A percentile compares a stretch with the other conserved stretches of the same genome.
Conservation (phyloP, 1,140 invertebrate species). For the Pomacea maculata region DNA sequence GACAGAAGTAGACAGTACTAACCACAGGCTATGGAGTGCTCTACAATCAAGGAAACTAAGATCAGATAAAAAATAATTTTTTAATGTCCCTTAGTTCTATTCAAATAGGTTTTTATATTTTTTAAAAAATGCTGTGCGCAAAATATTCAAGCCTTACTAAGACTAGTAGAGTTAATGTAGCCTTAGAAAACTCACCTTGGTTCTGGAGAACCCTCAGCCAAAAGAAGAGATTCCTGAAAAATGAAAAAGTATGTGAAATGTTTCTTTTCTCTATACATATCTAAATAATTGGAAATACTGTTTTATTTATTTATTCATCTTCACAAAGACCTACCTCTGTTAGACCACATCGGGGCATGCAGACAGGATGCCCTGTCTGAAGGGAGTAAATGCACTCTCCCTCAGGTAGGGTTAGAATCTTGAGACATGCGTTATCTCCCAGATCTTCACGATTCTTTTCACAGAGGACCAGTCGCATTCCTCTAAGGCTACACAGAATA, state of each 20-base stretch:
- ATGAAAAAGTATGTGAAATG: conserved; percentile 10
- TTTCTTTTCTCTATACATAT: conserved; percentile 15
- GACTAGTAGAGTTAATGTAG: too few species aligned
- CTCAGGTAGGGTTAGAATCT: conserved; percentile 7
- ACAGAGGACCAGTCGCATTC: conserved; percentile 45
- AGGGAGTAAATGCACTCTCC: conserved; percentile 45
- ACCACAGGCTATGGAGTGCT: not conserved
- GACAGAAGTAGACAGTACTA: not conserved
- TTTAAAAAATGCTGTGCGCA: too few species aligned
- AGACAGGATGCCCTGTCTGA: conserved; percentile 38
- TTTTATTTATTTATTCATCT: not conserved
- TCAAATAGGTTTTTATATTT: too few species aligned
- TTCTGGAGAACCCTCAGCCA: conserved; percentile 43
- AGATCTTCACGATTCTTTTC: conserved; percentile 25
- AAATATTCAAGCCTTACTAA: too few species aligned
- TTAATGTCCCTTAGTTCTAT: too few species aligned
- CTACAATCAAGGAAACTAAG: not conserved
- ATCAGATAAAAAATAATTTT: not conserved
- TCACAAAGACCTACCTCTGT: conserved; percentile 5
- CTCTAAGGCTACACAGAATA: conserved; percentile 37
- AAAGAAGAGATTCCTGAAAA: conserved; percentile 44
- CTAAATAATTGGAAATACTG: conserved; percentile 24
- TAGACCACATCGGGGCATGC: conserved; percentile 32
- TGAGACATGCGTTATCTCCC: not conserved
- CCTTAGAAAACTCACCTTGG: conserved; percentile 30